Percentiles rank a stretch among this genome's conserved stretches.
Evolutionary conservation across 2,113 vertebrate genomes (phyloP).

Genomic region (Smithornis capensis): DNA sequence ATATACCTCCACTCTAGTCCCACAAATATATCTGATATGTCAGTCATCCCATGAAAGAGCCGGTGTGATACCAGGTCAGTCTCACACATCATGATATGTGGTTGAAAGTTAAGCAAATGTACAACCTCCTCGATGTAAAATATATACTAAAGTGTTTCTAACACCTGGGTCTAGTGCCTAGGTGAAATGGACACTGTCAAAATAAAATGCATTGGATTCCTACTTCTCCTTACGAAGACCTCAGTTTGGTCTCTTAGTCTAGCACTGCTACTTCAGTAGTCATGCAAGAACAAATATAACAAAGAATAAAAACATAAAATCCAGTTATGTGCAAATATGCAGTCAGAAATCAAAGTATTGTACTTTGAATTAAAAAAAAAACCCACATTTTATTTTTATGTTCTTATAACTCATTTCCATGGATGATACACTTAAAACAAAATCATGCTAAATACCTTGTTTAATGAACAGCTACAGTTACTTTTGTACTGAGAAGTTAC

Average conservation of each 20-base stretch:
- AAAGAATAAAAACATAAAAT: neutral
- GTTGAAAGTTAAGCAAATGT: neutral
- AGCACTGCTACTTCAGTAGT: neutral
- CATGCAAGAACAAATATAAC: neutral
- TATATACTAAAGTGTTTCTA: neutral
- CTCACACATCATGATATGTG: neutral
- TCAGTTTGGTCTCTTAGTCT: neutral
- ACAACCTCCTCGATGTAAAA: neutral
- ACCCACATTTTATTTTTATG: neutral
- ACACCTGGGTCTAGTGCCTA: neutral
- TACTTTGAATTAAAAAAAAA: neutral
- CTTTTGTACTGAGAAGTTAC: neutral
- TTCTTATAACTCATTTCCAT: neutral
- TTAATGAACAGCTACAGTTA: neutral
- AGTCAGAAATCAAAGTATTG: neutral
- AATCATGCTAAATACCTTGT: neutral
- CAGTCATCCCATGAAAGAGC: neutral
- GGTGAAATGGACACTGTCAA: neutral
- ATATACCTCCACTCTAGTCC: neutral
- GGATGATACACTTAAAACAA: neutral
- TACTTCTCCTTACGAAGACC: neutral
- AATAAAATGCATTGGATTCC: neutral
- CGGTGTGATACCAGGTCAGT: neutral
- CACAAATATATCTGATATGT: neutral
- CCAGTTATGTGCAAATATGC: neutral